These are phyloP conservation scores for Melanostoma mellinum DNA, from an alignment of 2,888 invertebrate genomes.

Conservation along the genomic window DNA sequence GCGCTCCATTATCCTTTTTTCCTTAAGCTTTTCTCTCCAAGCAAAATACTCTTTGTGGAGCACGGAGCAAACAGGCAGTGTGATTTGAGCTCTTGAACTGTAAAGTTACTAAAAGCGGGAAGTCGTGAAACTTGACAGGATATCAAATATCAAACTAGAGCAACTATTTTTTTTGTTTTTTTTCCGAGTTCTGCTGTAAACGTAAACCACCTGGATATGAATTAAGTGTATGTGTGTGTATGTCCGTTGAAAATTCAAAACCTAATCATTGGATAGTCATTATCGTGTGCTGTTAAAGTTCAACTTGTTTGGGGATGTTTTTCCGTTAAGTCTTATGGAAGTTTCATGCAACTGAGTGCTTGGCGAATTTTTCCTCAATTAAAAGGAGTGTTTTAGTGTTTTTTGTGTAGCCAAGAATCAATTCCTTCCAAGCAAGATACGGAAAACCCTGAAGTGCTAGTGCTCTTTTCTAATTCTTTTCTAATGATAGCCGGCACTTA, in stretches of 20 bases:
- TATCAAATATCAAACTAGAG: constrained; percentile 25
- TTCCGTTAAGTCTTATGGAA: too few relatives aligned
- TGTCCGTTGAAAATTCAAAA: constrained; percentile 13
- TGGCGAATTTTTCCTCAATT: not conserved
- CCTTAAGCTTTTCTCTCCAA: constrained; percentile 13
- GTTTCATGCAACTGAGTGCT: not conserved
- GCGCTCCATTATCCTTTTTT: too few relatives aligned
- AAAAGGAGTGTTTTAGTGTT: too few relatives aligned
- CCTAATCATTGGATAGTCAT: not conserved
- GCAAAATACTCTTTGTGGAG: constrained; percentile 22
- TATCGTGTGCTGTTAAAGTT: too few relatives aligned
- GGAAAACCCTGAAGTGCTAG: not conserved
- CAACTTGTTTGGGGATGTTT: too few relatives aligned
- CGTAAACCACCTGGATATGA: constrained; percentile 47
- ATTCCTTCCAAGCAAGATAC: not conserved
- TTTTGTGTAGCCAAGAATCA: not conserved
- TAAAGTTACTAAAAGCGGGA: constrained; percentile 5
- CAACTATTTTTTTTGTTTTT: constrained; percentile 18
- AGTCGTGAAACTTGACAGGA: constrained; percentile 24
- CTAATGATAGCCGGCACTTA: too few relatives aligned
- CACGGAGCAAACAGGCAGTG: constrained; percentile 29
- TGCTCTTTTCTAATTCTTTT: not conserved
- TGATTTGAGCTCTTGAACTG: constrained; percentile 44
- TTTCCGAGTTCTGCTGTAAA: not conserved
- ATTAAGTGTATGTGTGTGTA: constrained; percentile 5